phyloP scores from a whole-genome alignment of 2,113 vertebrate species.

The Plectropomus leopardus region DNA sequence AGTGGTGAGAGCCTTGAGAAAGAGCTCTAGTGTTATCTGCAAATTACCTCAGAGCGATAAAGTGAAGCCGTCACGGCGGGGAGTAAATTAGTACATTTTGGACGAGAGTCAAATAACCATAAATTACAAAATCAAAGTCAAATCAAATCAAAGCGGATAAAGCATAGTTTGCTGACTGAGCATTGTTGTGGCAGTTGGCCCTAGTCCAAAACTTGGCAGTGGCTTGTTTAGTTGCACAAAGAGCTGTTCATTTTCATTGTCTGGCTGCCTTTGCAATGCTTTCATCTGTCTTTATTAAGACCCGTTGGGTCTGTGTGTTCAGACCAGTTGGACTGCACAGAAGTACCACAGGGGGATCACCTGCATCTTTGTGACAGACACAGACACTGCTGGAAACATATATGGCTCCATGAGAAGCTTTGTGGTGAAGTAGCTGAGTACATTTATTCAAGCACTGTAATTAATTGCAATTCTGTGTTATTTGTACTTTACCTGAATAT shows the following conservation, averaged over 20 bases:
- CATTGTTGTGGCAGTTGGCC: slow-evolving; percentile 48
- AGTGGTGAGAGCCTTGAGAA: slow-evolving; percentile 43
- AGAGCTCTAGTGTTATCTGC: background rate
- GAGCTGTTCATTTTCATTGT: slow-evolving; percentile 46
- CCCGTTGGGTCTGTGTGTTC: slow-evolving; percentile 35
- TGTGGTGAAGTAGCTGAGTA: background rate
- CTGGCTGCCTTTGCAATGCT: slow-evolving; percentile 18
- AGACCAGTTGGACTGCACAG: slow-evolving; percentile 36
- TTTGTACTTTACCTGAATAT: background rate
- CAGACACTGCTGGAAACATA: slow-evolving; percentile 43
- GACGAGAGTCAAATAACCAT: slow-evolving; percentile 50
- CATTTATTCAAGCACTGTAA: background rate
- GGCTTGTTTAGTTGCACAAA: slow-evolving; percentile 45
- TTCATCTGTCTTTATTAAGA: slow-evolving; percentile 38
- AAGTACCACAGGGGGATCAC: slow-evolving; percentile 55
- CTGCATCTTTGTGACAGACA: slow-evolving; percentile 46
- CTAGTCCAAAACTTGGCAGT: slow-evolving; percentile 35
- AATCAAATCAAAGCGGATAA: slow-evolving; percentile 54
- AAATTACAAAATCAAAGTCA: slow-evolving; percentile 59
- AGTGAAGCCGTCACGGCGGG: slow-evolving; percentile 22
- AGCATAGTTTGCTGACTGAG: slow-evolving; percentile 53
- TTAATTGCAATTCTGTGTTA: background rate
- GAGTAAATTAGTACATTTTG: slow-evolving; percentile 52
- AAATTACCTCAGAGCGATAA: slow-evolving; percentile 52
- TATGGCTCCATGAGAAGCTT: slow-evolving; percentile 40